Base-by-base conservation (phyloP, 2,888 invertebrate genomes). In the Incurvaria masculella region DNA sequence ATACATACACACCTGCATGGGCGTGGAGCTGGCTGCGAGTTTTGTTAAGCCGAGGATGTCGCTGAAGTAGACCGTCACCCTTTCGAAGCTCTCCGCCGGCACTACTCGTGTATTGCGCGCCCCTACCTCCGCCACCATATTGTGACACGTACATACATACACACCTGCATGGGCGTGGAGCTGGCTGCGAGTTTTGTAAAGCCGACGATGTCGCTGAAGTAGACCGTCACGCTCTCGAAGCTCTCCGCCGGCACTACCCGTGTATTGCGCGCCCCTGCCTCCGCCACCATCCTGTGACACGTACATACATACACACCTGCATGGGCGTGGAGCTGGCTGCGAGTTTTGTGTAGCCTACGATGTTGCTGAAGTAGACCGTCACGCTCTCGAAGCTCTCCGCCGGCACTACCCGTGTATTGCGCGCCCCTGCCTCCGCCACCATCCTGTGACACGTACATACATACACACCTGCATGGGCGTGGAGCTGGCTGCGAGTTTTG, bases 31-130 rank as follows among this genome's bases (percentile, higher is more conserved):
- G 0, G 91, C 90, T 2, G 90, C 91, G 19, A 92, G 69, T 53
- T 85, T 85, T 0, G 91, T 92, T 60, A 92, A 92, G 1, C 91
- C 91, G 1, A 91, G 91, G 52, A 92, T 88, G n/a, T n/a, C n/a
- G 57, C 91, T 91, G 62, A 92, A 92, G 62, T 90, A 87, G 52
- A 92, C 87, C 0, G 91, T 91, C 5, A 92, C 92, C 52, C 86
- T 87, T 53, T 89, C 88, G 61, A 87, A 92, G 54, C 84, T 87
- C 66, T 92, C 91, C 0, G 92, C 90, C 59, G 88, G 86, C 0
- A 92, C 91, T 0, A n/a, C n/a, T n/a, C 84, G 81, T 56, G 90
- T 88, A 0, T 91, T 91, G 16, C 87, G 79, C 59, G 91, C 91
- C 49, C 92, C 60, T 0, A 89, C 83, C 56, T 92, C 91, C 0